Percentiles rank a stretch among this genome's conserved stretches.
Conservation (phyloP, 2,113 vertebrate species). For the Corydoras maculifer region DNA sequence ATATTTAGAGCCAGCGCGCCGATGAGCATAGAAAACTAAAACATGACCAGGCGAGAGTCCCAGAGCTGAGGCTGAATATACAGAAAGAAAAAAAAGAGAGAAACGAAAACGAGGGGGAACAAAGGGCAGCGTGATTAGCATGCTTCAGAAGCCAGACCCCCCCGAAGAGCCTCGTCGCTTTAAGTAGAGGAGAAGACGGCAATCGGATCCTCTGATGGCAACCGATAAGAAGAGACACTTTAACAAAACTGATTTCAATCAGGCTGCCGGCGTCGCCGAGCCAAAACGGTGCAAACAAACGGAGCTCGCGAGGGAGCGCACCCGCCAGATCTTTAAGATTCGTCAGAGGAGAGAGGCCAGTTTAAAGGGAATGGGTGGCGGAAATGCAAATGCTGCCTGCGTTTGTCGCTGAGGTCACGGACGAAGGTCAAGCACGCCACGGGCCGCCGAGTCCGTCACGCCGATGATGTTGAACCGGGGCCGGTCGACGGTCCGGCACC, state of each 20-base stretch:
- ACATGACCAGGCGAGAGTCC: constrained; percentile 31
- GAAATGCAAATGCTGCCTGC: constrained; percentile 36
- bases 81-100: constrained; percentile 29
- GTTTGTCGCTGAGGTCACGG: constrained; percentile 40
- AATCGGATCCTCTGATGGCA: constrained; percentile 57
- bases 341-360: constrained; percentile 19
- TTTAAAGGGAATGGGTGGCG: constrained; percentile 23
- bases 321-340: constrained; percentile 30
- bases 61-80: constrained; percentile 25
- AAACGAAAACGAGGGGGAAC: constrained; percentile 10
- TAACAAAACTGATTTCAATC: constrained; percentile 65
- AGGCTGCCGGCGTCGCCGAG: constrained; percentile 46
- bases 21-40: constrained; percentile 24
- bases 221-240: constrained; percentile 63
- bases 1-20: constrained; percentile 27
- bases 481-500: constrained; percentile 20
- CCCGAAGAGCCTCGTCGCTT: constrained; percentile 58
- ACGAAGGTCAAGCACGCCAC: constrained; percentile 38
- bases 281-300: constrained; percentile 55
- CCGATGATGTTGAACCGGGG: constrained; percentile 33
- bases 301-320: constrained; percentile 41
- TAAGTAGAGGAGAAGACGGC: constrained; percentile 51
- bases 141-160: constrained; percentile 54
- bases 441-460: constrained; percentile 33
- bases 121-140: constrained; percentile 55